Conservation (phyloP, 92 coral and sea anemone species). For the Epizoanthus illoricatus region DNA sequence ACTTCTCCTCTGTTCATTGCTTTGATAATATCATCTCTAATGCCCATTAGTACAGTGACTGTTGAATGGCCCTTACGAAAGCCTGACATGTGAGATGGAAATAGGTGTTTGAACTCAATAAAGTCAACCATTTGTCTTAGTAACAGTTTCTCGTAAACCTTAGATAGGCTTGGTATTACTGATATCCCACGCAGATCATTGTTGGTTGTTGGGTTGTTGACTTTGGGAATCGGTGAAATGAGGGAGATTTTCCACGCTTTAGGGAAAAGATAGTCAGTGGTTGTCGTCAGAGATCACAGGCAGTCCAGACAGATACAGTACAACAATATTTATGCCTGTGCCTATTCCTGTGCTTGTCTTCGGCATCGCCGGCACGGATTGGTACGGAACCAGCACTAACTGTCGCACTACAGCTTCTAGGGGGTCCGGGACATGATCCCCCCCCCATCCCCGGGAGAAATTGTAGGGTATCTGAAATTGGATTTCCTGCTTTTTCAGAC, state of each 20-base stretch:
- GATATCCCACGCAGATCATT: constrained; percentile 14
- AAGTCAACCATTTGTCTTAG: not conserved
- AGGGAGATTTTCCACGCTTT: constrained; percentile 12
- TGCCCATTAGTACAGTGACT: constrained; percentile 12
- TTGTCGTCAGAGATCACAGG: too few relatives aligned
- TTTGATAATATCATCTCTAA: constrained; percentile 22
- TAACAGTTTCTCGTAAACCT: not conserved
- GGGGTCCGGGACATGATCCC: too few relatives aligned
- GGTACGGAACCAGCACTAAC: too few relatives aligned
- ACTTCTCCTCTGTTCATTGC: constrained; percentile 35
- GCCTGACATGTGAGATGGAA: constrained; percentile 13
- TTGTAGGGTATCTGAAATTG: too few relatives aligned
- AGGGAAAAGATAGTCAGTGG: not conserved
- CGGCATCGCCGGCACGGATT: too few relatives aligned
- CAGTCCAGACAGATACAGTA: too few relatives aligned
- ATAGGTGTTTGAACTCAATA: constrained; percentile 15
- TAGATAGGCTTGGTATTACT: constrained; percentile 1
- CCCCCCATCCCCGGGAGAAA: too few relatives aligned
- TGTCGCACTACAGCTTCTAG: too few relatives aligned
- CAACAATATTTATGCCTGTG: too few relatives aligned
- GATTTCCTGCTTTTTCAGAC: too few relatives aligned
- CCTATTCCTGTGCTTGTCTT: too few relatives aligned
- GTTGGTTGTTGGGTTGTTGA: constrained; percentile 10
- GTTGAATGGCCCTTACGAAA: constrained; percentile 29
- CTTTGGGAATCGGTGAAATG: not conserved